Conservation (phyloP, 2,113 vertebrate genomes). For the Emydocephalus ijimae region DNA sequence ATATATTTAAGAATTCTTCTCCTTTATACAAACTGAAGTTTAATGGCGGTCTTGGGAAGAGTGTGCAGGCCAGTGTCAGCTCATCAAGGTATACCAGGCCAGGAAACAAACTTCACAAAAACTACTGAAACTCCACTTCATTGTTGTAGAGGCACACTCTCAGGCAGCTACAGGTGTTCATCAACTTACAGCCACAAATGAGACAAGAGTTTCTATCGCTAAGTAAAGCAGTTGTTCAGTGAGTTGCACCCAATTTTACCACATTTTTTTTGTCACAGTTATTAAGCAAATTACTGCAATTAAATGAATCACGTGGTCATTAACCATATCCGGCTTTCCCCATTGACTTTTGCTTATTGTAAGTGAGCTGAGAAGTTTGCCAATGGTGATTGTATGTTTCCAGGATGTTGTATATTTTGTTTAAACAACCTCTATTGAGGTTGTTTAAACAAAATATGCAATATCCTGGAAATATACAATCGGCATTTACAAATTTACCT, state of each 20-base stretch:
- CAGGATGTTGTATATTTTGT: background rate
- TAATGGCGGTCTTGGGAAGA: background rate
- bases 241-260: background rate
- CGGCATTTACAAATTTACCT: too few relatives aligned
- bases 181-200: background rate
- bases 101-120: background rate
- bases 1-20: background rate
- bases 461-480: too few relatives aligned
- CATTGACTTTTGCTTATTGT: background rate
- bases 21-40: background rate
- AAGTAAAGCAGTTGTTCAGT: background rate
- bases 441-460: too few relatives aligned
- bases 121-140: background rate
- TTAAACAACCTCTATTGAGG: background rate
- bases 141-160: background rate
- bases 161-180: background rate
- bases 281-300: background rate
- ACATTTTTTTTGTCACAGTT: background rate
- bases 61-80: background rate
- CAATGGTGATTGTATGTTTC: background rate
- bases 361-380: background rate
- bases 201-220: background rate
- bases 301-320: background rate
- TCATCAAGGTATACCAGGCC: background rate
- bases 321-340: too few relatives aligned